These are phyloP conservation scores for Bolinopsis microptera DNA, from an alignment of 37 sponge, comb jelly and placozoan species.

Conservation along the genomic window DNA sequence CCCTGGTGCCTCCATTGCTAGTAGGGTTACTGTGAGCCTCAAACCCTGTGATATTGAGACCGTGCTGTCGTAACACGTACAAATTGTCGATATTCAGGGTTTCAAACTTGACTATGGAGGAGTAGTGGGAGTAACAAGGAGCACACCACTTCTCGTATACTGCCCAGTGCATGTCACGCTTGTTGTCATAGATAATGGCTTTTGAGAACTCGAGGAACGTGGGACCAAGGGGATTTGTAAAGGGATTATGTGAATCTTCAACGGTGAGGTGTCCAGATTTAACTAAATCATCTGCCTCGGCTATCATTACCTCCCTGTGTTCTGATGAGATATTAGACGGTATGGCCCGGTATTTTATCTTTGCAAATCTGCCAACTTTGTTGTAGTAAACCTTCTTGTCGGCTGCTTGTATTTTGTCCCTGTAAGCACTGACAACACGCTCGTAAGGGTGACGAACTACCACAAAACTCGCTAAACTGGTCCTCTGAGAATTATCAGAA, in stretches of 20 bases:
- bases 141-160: neutral
- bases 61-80: neutral
- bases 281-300: neutral
- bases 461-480: neutral
- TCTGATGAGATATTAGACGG: neutral
- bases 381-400: neutral
- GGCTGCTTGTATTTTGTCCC: neutral
- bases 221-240: neutral
- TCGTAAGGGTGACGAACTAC: constrained; percentile 16
- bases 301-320: neutral
- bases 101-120: neutral
- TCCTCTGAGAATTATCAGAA: too few relatives aligned
- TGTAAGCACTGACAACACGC: neutral
- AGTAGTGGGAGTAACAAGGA: neutral
- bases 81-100: neutral
- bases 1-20: neutral
- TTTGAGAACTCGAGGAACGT: neutral
- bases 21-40: neutral
- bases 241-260: constrained; percentile 19
- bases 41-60: neutral
- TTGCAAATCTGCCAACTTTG: neutral
- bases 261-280: neutral
- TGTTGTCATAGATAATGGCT: neutral
- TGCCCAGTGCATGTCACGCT: neutral
- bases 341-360: neutral